phyloP scores from a whole-genome alignment of 1,140 invertebrate genomes.

The Zaprionus gabonicus region DNA sequence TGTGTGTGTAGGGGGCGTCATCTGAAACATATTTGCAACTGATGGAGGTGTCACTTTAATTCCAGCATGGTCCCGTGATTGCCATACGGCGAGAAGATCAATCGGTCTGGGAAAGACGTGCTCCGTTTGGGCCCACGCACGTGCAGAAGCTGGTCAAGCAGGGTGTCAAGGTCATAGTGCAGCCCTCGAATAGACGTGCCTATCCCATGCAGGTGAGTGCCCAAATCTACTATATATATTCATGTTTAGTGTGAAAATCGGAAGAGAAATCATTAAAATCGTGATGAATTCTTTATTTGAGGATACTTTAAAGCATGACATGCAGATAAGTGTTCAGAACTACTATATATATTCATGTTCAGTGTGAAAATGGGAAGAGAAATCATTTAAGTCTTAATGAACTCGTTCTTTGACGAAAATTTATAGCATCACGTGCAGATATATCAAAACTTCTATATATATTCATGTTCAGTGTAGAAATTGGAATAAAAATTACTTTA shows the following conservation, averaged over 20 bases:
- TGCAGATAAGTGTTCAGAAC: too few relatives aligned
- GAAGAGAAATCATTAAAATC: neutral
- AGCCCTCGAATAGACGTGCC: conserved; percentile 98
- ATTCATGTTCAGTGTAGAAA: too few relatives aligned
- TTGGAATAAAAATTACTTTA: too few relatives aligned
- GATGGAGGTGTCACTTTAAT: neutral
- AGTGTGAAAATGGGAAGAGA: too few relatives aligned
- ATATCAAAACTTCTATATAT: too few relatives aligned
- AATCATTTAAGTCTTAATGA: too few relatives aligned
- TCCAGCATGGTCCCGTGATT: conserved; percentile 88
- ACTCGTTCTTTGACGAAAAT: too few relatives aligned
- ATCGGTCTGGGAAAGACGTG: conserved; percentile 98
- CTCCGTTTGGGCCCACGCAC: conserved; percentile 96
- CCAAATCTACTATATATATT: neutral
- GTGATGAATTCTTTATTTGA: neutral
- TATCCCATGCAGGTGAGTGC: conserved; percentile 95
- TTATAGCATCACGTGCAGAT: too few relatives aligned
- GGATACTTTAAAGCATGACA: neutral
- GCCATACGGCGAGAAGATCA: conserved; percentile 96
- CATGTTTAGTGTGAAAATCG: neutral
- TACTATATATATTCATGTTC: conserved; percentile 3
- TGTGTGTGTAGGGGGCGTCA: neutral
- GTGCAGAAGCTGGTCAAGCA: conserved; percentile 93
- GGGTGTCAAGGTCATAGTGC: conserved; percentile 97
- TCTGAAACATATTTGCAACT: neutral